phyloP scores from a whole-genome alignment of 2,888 invertebrate genomes.

The Carterocephalus palaemon region DNA sequence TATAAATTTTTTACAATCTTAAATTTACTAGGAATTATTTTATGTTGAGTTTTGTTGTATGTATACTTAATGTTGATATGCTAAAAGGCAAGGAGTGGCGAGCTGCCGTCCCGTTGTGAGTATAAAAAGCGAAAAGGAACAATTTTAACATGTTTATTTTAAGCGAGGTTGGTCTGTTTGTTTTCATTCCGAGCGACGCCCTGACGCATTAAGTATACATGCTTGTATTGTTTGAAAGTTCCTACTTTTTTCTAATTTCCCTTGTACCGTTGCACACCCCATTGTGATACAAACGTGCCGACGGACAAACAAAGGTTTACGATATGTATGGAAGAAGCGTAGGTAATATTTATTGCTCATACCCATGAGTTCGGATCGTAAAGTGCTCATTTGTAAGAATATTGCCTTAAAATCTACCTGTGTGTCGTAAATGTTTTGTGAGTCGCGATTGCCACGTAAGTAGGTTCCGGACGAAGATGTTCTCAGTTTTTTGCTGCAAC shows the following conservation, averaged over 20 bases:
- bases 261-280: conserved; percentile 14
- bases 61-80: too few species aligned
- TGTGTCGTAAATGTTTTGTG: conserved; percentile 9
- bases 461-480: not conserved
- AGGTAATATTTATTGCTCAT: conserved; percentile 27
- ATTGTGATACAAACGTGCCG: conserved; percentile 22
- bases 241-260: conserved; percentile 15
- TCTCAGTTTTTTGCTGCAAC: conserved; percentile 1
- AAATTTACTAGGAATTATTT: too few species aligned
- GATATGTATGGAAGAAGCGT: conserved; percentile 18
- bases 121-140: not conserved
- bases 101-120: too few species aligned
- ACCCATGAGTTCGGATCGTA: conserved; percentile 20
- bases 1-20: too few species aligned
- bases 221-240: conserved; percentile 18
- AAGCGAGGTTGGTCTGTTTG: conserved; percentile 22
- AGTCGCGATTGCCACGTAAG: not conserved
- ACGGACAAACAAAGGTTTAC: conserved; percentile 18
- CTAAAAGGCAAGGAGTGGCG: not conserved
- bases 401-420: conserved; percentile 2
- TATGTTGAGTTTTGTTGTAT: too few species aligned
- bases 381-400: conserved; percentile 13
- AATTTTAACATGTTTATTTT: conserved; percentile 19
- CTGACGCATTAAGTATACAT: conserved; percentile 17
- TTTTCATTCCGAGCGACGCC: conserved; percentile 15